Base-by-base conservation (phyloP, 2,797 vertebrate species). In the Eptatretus atami region DNA sequence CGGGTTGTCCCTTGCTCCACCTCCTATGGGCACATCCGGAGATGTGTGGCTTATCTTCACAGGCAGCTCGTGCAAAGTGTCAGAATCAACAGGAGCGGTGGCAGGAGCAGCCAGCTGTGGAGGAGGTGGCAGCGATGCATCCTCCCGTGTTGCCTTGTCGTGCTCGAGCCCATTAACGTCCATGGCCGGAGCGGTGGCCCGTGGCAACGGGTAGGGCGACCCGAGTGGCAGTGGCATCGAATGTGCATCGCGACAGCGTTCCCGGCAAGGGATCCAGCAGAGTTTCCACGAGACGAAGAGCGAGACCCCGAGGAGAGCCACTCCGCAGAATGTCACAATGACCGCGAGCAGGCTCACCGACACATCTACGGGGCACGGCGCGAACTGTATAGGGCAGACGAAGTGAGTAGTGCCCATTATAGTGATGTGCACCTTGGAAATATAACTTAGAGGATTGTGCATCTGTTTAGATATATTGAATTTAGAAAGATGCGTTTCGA, bases 1-100 rank as follows among this genome's bases (percentile, higher is more conserved):
- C 4, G 31, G 31, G 31, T 44, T 44, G 31, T 61, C 25, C n/a
- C 57, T 61, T 10, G n/a, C 57, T 61, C 57, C 25, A n/a, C 57
- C 57, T n/a, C 57, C 25, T 25, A 88, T 80, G 0, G 88, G 92
- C 72, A 98, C 95, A 71, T 96, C 90, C 0, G 90, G 92, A 1
- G 92, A 98, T 0, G 92, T 98, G 75, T 81, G 92, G 76, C 92
- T 98, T 76, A 95, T 96, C 80, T 95, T 95, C 73, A 98, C 86
- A 0, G 88, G 87, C 0, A 86, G 82, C 72, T 98, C 90, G 57
- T 60, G 55, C 6, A 11, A n/a, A n/a, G 57, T 12, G 10, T n/a
- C 57, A 12, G 57, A n/a, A 25, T n/a, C 57, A 2, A 24, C 57
- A n/a, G 57, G n/a, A n/a, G 57, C 55, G 8, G 8, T 25, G n/a